Conservation (phyloP, 2,797 vertebrate genomes). For the Clarias laeviceps region DNA sequence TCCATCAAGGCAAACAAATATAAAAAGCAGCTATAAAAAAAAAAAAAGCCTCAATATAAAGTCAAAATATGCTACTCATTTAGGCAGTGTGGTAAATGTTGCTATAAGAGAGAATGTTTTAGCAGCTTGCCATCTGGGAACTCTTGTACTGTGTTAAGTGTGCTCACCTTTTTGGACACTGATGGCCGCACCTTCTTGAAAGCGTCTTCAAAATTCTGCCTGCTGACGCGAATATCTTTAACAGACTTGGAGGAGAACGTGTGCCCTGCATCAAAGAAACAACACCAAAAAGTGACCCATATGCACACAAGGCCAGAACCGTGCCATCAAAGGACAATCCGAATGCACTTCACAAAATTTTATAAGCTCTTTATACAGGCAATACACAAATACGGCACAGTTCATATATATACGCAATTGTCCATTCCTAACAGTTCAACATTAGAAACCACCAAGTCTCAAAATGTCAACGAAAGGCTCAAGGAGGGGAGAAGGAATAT, state of each 20-base stretch:
- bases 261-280: slow-evolving; percentile 54
- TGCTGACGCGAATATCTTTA: slow-evolving; percentile 78
- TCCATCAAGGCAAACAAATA: neutral
- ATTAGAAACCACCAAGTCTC: too few species aligned
- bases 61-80: neutral
- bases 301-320: neutral
- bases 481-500: too few species aligned
- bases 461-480: too few species aligned
- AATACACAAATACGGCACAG: too few species aligned
- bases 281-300: neutral
- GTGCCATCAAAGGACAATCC: neutral
- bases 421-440: too few species aligned
- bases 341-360: neutral
- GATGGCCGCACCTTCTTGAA: slow-evolving; percentile 90
- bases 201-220: slow-evolving; percentile 86
- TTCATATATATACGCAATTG: too few species aligned
- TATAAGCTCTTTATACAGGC: too few species aligned
- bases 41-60: neutral
- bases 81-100: slow-evolving; percentile 9
- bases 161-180: slow-evolving; percentile 86
- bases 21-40: neutral
- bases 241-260: slow-evolving; percentile 42
- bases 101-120: neutral
- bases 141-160: neutral
- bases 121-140: slow-evolving; percentile 24